phyloP scores from a whole-genome alignment of 2,888 invertebrate species.

The Mermis nigrescens region DNA sequence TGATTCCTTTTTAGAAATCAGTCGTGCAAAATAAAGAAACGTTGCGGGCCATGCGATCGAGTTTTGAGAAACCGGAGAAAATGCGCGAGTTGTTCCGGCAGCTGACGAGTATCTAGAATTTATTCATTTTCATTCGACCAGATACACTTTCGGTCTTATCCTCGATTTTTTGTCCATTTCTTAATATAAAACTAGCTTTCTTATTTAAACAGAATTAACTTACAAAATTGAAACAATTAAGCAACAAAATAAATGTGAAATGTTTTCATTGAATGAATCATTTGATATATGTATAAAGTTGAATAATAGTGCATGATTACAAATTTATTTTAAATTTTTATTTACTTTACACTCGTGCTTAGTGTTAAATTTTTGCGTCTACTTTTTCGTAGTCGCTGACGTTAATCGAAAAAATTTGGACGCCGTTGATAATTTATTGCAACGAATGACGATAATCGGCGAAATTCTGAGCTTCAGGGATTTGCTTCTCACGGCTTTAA shows the following conservation, averaged over 20 bases:
- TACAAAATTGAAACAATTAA: no score
- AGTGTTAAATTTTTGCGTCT: no score
- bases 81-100: conserved; percentile 89
- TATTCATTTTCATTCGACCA: not conserved
- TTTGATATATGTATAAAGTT: no score
- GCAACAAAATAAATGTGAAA: no score
- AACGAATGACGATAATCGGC: conserved; percentile 91
- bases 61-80: conserved; percentile 92
- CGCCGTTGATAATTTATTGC: conserved; percentile 77
- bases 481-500: conserved; percentile 73
- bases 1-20: conserved; percentile 45
- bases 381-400: conserved; percentile 1
- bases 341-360: no score
- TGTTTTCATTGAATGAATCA: no score
- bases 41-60: conserved; percentile 66
- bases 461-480: conserved; percentile 87
- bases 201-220: no score
- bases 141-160: no score
- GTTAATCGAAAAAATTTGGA: conserved; percentile 7
- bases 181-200: no score
- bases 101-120: conserved; percentile 37
- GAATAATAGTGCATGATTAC: no score
- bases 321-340: no score
- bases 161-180: no score
- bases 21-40: conserved; percentile 81